Conservation (phyloP, 2,113 vertebrate species). For the Odocoileus virginianus region DNA sequence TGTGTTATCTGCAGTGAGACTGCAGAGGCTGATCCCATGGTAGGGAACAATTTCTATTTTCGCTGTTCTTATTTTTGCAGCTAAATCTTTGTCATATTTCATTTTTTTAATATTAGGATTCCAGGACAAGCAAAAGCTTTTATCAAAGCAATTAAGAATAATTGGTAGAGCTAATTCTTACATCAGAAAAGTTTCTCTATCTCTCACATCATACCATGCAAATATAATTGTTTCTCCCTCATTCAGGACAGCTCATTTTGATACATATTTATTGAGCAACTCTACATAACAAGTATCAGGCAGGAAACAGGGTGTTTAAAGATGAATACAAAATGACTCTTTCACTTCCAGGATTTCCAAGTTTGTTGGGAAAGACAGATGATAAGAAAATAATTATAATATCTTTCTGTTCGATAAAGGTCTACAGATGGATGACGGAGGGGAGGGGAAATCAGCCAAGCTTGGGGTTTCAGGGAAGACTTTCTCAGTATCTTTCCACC, state of each 20-base stretch:
- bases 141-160: constrained; percentile 38
- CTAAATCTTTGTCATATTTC: constrained; percentile 9
- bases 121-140: background rate
- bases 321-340: background rate
- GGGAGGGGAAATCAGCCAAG: background rate
- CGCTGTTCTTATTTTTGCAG: background rate
- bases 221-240: background rate
- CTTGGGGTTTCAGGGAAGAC: background rate
- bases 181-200: background rate
- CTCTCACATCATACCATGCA: background rate
- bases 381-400: background rate
- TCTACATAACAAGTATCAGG: background rate
- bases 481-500: background rate
- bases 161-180: constrained; percentile 21
- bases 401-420: background rate
- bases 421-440: background rate
- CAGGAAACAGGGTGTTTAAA: background rate
- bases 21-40: background rate
- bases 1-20: background rate
- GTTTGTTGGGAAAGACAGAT: background rate
- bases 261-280: background rate
- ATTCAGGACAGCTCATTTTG: background rate
- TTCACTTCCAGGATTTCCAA: background rate
- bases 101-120: constrained; percentile 35
- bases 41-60: background rate